Conservation (phyloP, 2,113 vertebrate genomes). For the Tonatia bakeri region DNA sequence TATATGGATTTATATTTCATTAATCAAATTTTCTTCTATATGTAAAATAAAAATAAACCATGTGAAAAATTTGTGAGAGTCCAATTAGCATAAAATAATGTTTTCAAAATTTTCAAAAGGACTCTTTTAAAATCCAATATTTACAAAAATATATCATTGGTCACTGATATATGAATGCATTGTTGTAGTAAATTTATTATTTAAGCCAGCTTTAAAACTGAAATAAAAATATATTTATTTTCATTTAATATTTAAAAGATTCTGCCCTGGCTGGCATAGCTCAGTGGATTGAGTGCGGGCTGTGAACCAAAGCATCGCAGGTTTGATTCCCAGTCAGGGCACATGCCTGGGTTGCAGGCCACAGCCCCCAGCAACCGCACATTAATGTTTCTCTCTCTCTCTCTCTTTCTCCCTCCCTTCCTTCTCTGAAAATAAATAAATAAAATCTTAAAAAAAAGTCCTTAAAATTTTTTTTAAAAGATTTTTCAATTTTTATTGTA, state of each 20-base stretch:
- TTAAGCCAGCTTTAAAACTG: background rate
- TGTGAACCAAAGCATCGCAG: too few relatives aligned
- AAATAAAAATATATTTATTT: background rate
- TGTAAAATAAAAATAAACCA: background rate
- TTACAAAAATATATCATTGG: background rate
- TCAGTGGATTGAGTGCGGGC: too few relatives aligned
- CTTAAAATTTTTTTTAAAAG: too few relatives aligned
- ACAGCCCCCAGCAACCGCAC: too few relatives aligned
- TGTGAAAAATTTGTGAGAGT: background rate
- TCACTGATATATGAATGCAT: background rate
- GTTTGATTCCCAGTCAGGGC: too few relatives aligned
- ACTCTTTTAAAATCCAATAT: background rate
- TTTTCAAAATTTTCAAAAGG: background rate
- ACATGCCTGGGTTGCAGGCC: too few relatives aligned
- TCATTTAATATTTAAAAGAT: background rate
- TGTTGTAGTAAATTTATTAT: background rate
- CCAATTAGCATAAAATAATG: background rate
- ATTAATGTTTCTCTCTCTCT: too few relatives aligned
- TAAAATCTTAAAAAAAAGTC: too few relatives aligned
- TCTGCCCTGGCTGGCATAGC: too few relatives aligned
- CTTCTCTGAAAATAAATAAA: too few relatives aligned
- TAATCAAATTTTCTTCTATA: background rate
- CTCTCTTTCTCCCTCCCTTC: too few relatives aligned
- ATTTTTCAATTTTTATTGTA: background rate
- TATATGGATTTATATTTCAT: background rate